Conservation (phyloP, 2,797 vertebrate genomes). For the Phalanger gymnotis region DNA sequence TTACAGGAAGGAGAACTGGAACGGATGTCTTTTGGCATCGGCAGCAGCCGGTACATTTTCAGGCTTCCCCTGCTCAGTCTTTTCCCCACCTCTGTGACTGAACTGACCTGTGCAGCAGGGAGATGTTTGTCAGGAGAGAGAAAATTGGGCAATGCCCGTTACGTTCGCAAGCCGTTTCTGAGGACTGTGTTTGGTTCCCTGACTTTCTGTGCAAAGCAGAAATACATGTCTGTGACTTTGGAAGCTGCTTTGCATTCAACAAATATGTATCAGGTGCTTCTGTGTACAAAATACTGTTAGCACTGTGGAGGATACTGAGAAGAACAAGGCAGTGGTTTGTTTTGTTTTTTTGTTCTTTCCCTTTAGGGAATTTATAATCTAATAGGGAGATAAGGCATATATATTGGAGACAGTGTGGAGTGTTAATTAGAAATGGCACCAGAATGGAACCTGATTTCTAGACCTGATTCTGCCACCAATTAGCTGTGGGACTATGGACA, state of each 20-base stretch:
- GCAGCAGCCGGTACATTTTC: slow-evolving; percentile 64
- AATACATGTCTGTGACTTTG: background rate
- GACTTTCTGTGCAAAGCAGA: background rate
- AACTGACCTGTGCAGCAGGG: slow-evolving; percentile 19
- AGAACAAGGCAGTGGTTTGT: background rate
- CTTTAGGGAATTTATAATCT: background rate
- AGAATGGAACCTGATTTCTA: background rate
- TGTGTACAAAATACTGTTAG: background rate
- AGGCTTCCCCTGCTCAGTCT: background rate
- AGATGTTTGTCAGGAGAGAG: slow-evolving; percentile 43
- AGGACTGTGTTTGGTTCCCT: background rate
- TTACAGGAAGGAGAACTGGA: slow-evolving; percentile 71
- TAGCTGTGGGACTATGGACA: background rate
- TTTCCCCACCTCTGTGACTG: slow-evolving; percentile 4
- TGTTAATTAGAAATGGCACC: background rate
- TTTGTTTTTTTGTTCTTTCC: background rate
- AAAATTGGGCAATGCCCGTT: background rate
- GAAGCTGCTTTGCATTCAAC: background rate
- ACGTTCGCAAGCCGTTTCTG: background rate
- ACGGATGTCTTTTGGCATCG: slow-evolving; percentile 76
- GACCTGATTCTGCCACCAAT: background rate
- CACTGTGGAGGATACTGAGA: background rate
- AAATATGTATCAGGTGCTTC: background rate
- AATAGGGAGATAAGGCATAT: background rate
- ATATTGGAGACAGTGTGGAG: background rate